These are phyloP conservation scores for Coregonus ussuriensis DNA, from an alignment of 2,797 vertebrate species.

Conservation along the genomic window DNA sequence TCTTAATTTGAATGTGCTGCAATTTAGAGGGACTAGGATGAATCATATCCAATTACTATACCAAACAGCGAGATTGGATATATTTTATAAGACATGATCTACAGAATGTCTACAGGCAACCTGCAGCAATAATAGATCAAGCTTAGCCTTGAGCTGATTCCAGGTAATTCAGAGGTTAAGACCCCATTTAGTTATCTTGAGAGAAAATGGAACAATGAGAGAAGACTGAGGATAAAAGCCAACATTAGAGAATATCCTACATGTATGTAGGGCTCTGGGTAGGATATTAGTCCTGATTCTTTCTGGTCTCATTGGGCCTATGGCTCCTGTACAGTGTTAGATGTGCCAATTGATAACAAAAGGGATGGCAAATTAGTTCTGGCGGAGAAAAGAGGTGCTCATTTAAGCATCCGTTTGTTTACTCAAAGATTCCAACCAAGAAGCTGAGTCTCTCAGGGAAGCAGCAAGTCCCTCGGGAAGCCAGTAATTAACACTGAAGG, in stretches of 20 bases:
- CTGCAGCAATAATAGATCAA: not conserved
- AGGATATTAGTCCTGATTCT: not conserved
- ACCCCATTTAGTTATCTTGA: not conserved
- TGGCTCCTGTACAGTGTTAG: slow-evolving; percentile 1
- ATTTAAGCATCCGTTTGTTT: slow-evolving; percentile 76
- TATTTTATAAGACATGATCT: not conserved
- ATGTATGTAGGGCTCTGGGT: not conserved
- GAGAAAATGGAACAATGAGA: not conserved
- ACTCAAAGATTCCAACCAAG: slow-evolving; percentile 77
- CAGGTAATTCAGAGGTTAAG: not conserved
- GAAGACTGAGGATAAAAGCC: not conserved
- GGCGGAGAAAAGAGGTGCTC: slow-evolving; percentile 48
- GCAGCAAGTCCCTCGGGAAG: slow-evolving; percentile 76
- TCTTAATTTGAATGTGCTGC: not conserved
- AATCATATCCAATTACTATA: not conserved
- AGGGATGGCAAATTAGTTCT: not conserved
- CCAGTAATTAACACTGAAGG: slow-evolving; percentile 83
- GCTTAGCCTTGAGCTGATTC: not conserved
- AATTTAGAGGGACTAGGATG: not conserved
- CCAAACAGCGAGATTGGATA: not conserved
- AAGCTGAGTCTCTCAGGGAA: slow-evolving; percentile 68
- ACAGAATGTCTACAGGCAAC: not conserved
- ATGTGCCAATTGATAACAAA: slow-evolving; percentile 20
- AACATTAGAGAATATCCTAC: not conserved
- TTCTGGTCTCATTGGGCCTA: not conserved